phyloP scores from a whole-genome alignment of 2,888 invertebrate genomes.

The Oxytorus armatus region DNA sequence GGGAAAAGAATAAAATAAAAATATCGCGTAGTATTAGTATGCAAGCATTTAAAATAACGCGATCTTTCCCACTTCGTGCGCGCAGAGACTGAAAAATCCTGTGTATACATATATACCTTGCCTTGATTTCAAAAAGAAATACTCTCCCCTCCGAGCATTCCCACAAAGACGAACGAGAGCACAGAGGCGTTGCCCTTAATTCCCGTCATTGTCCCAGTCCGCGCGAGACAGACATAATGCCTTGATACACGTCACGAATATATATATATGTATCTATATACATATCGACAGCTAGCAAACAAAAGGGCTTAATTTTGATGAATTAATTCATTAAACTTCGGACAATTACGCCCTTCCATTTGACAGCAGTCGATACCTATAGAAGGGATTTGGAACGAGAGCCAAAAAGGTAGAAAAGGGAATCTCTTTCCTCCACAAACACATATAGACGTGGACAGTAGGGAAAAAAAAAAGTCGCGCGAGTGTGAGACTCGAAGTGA shows the following conservation, averaged over 20 bases:
- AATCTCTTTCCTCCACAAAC: slow-evolving; percentile 31
- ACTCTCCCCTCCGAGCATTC: slow-evolving; percentile 64
- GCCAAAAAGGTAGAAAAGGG: slow-evolving; percentile 39
- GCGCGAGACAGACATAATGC: slow-evolving; percentile 74
- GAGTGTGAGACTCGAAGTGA: slow-evolving; percentile 64
- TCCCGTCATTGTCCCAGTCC: slow-evolving; percentile 74
- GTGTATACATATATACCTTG: too few relatives aligned
- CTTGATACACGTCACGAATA: slow-evolving; percentile 50
- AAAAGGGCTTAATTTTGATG: neutral
- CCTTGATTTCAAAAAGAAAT: slow-evolving; percentile 30
- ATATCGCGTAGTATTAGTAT: slow-evolving; percentile 67
- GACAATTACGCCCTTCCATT: slow-evolving; percentile 15
- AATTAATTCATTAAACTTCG: slow-evolving; percentile 18
- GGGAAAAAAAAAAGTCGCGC: slow-evolving; percentile 34
- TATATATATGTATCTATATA: slow-evolving; percentile 18
- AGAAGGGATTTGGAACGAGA: slow-evolving; percentile 32
- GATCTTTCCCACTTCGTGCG: slow-evolving; percentile 27
- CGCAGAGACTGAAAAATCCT: slow-evolving; percentile 13
- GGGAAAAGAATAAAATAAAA: slow-evolving; percentile 25
- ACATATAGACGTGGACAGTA: neutral
- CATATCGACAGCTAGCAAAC: neutral
- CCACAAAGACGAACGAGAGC: slow-evolving; percentile 69
- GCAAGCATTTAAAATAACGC: slow-evolving; percentile 67
- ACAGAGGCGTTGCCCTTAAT: slow-evolving; percentile 72
- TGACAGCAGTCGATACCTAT: neutral